phyloP scores from a whole-genome alignment of 2,797 vertebrate species.

The Mastacembelus armatus region DNA sequence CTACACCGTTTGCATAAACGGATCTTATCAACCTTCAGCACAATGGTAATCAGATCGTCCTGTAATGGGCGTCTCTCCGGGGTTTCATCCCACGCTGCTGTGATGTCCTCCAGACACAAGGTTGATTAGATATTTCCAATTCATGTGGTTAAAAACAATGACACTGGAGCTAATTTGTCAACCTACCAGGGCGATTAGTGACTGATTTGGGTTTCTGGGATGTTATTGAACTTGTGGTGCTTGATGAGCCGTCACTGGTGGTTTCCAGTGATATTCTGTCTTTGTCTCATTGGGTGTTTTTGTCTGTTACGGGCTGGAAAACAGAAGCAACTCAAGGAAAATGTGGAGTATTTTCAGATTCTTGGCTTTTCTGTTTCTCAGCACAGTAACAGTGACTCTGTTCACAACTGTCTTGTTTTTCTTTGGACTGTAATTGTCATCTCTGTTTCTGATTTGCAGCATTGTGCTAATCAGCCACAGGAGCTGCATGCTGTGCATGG shows the following conservation, averaged over 20 bases:
- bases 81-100: not conserved
- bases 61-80: not conserved
- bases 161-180: no score
- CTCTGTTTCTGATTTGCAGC: conserved; percentile 56
- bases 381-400: conserved; percentile 62
- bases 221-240: not conserved
- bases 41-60: not conserved
- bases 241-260: not conserved
- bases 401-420: conserved; percentile 14
- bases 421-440: conserved; percentile 2
- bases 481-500: conserved; percentile 48
- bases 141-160: no score
- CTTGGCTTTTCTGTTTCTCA: conserved; percentile 56
- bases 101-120: no score
- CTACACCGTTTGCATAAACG: no score
- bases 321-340: conserved; percentile 80
- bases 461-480: conserved; percentile 37
- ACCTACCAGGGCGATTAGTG: conserved; percentile 12
- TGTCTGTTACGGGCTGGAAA: conserved; percentile 80
- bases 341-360: conserved; percentile 62
- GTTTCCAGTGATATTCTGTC: conserved; percentile 18
- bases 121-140: no score
- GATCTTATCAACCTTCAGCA: not conserved
- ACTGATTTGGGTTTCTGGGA: conserved; percentile 19
- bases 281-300: conserved; percentile 1